A percentile compares a stretch with the other conserved stretches of the same genome.
phyloP scores from a whole-genome alignment of 2,797 vertebrate genomes.

The Danio kyathit region DNA sequence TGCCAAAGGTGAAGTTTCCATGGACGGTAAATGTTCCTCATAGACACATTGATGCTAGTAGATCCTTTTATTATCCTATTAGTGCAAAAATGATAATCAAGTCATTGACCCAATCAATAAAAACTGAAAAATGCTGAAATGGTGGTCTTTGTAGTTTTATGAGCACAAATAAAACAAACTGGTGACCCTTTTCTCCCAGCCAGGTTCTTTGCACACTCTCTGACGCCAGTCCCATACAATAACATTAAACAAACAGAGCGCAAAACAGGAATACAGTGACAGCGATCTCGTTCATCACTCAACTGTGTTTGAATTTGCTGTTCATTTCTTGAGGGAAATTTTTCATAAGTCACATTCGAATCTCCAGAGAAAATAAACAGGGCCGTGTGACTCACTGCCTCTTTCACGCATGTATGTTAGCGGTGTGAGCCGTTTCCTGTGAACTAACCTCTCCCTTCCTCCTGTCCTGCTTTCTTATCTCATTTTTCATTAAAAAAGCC shows the following conservation, averaged over 20 bases:
- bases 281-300: slow-evolving; percentile 61
- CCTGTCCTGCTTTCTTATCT: slow-evolving; percentile 58
- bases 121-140: background rate
- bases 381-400: slow-evolving; percentile 62
- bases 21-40: too few species aligned
- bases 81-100: too few species aligned
- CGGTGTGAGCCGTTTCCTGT: slow-evolving; percentile 63
- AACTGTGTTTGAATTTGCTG: slow-evolving; percentile 59
- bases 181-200: background rate
- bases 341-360: slow-evolving; percentile 64
- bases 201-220: background rate
- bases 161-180: background rate
- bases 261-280: slow-evolving; percentile 31
- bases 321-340: slow-evolving; percentile 62
- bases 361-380: slow-evolving; percentile 65
- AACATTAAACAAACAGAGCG: slow-evolving; percentile 27
- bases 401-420: slow-evolving; percentile 60
- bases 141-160: slow-evolving; percentile 4
- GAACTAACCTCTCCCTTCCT: slow-evolving; percentile 64
- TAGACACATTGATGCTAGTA: too few species aligned
- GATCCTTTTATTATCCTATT: too few species aligned
- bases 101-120: background rate
- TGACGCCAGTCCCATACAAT: slow-evolving; percentile 15
- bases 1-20: too few species aligned
- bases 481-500: too few species aligned